Base-by-base conservation (phyloP, 2,888 invertebrate species). In the Caenorhabditis doughertyi region DNA sequence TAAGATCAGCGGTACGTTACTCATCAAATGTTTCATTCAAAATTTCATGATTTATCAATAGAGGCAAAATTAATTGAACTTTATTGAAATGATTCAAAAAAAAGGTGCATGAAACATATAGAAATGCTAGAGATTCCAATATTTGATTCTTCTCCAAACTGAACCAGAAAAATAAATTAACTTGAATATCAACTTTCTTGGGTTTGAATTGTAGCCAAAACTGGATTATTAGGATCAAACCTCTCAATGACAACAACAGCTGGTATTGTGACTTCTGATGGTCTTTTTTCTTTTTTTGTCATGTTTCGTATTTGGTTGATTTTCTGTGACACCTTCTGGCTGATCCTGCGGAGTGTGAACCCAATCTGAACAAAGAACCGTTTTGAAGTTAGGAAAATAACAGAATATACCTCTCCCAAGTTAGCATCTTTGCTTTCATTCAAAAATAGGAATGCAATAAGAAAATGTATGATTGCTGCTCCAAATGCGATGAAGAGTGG, bases 351-450 rank as follows among this genome's bases (percentile, higher is more conserved):
- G 0, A 77, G 27, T n/a, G 77, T 77, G 44, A 77, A 77, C 23
- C 77, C 77, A 23, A 77, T 62, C 77, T 77, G 55, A 47, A n/a
- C n/a, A n/a, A n/a, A n/a, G n/a, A 74, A 74, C 8, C 23, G 39
- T 13, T n/a, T 16, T n/a, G 39, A 25, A 25, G 0, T 9, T 13
- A 27, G 18, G 25, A 18, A 39, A 35, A 18, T 35, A 3, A 21
- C 13, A 1, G 23, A 13, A 9, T 1, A 51, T 8, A 83, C 83
- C 32, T 83, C 83, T 58, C 70, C 64, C 18, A 83, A 32, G 49
- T 83, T 71, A 0, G 70, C 83, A 39, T 79, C 70, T 58, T 79
- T 79, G 23, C 74, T 83, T 9, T 83, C 83, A 27, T 73, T 72
- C 32, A 83, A 27, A 58, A 74, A 79, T 25, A 64, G 56, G 35